Evolutionary conservation across 2,888 invertebrate genomes (phyloP), one percentile per base, ranked within the genome.

Genomic region (Pristionchus fissidentatus): DNA sequence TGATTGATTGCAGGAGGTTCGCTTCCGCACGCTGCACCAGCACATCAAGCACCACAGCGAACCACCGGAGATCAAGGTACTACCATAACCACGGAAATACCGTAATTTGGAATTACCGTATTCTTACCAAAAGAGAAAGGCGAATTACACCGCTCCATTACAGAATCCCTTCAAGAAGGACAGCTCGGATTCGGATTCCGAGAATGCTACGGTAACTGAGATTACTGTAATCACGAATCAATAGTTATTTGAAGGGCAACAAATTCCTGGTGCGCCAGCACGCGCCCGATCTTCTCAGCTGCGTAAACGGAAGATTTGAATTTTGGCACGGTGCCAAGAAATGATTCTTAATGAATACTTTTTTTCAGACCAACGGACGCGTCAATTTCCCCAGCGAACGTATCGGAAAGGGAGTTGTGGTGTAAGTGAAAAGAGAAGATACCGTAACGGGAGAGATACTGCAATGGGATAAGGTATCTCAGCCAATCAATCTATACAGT

Each of bases 201-300:
- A 70, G 41, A 70, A 70, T 41, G 41, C 38, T 41, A 70, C 70
- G 38, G 41, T 41, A 70, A 41, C 35, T 3, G 3, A 29, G 4
- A 4, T n/a, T 26, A 1, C 26, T 10, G 15, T 32, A 32, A 43
- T 41, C 29, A n/a, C 4, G 38, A 38, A 38, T 66, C 35, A 10
- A 13, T 29, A 70, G 3, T 26, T 10, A 41, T 29, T 8, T 43
- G n/a, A 22, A 70, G 70, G 70, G 43, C 8, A 41, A 70, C 41
- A 70, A 70, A n/a, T 70, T 70, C 43, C 38, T 70, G 26, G 43
- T 70, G 70, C 70, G 43, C 70, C 70, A 70, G 38, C 70, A 70
- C 70, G 41, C 70, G 22, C 7, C 70, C 43, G 70, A 70, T 26
- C 70, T 70, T 5, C 70, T 70, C 26, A 70, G 41, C 19, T 70